Evolutionary conservation across 2,113 vertebrate genomes (phyloP), one percentile per base, ranked within the genome.

Genomic region (Equus przewalskii): DNA sequence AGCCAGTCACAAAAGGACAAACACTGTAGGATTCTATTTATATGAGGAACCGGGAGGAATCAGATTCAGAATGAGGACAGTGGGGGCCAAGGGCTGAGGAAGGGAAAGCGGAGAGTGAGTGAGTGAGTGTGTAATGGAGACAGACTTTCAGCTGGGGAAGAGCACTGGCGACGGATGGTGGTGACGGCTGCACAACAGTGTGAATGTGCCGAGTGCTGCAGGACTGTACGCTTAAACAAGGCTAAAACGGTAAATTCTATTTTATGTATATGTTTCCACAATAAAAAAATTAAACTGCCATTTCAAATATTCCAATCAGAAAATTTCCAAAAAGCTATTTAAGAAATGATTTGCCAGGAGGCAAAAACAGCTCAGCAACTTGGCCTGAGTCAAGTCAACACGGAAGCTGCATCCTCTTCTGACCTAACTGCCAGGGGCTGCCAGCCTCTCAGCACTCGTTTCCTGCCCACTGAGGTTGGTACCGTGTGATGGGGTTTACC

Each of bases 401-500:
- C 18, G 22, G 18, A 44, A 44, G 46, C 46, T 21, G 36, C 19
- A 12, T 7, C 69, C 46, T 89, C 58, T 1, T 1, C 4, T 44
- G 21, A 89, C 80, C 60, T 5, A 3, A 26, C 0, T 1, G 8
- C 62, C 92, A 22, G 6, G 15, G 30, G 81, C 49, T 72, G 82
- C 80, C 86, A 10, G 4, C 9, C 12, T 3, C 62, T 14, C 51
- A 11, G 3, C 54, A 11, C 6, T 5, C 8, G 7, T 26, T 30
- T 44, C 54, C 21, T 24, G 5, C 49, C 41, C 72, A 22, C 6
- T 0, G 30, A 49, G 22, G 64, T 46, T 44, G 7, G 14, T 6
- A 3, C 64, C 10, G 4, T 3, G 2, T 14, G n/a, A 24, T 0
- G 2, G 9, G 26, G 0, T 1, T 30, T 11, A 30, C 21, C 36